Base-by-base conservation (phyloP, 2,113 vertebrate genomes). In the Myrmophylax atrothorax region DNA sequence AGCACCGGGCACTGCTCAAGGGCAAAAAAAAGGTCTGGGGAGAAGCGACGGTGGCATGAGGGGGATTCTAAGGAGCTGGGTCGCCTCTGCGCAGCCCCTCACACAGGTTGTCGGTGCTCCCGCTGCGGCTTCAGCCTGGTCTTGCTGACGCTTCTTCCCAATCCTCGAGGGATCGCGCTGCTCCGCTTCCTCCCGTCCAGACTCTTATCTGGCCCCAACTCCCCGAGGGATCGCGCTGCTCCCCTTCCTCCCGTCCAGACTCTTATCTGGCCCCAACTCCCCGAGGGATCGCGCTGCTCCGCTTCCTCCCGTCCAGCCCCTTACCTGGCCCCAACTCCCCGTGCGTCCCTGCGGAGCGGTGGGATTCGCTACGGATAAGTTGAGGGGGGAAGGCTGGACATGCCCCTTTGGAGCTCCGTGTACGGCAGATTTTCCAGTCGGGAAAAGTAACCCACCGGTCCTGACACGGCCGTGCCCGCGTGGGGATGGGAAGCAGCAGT, bases 151-250 rank as follows among this genome's bases (percentile, higher is more conserved):
- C n/a, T 14, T 12, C n/a, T 52, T 10, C 52, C 28, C 23, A 10
- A 0, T 5, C 10, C 23, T 40, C 2, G 2, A n/a, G 26, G 66
- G 5, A 23, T 76, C 7, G 0, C 3, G 46, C 20, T 47, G 14
- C 28, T 37, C 31, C 1, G 1, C 25, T 35, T 24, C 7, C n/a
- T 70, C 23, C 62, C 49, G 40, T 25, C 42, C 47, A 23, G 28
- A 38, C n/a, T 17, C 9, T 46, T 25, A 3, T 7, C 59, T 10
- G 38, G 19, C 46, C 31, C 33, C 59, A 53, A 6, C 67, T 46
- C 44, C 62, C 49, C 1, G 55, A n/a, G n/a, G n/a, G n/a, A n/a
- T n/a, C n/a, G n/a, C 3, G 46, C 20, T 47, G 14, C 28, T 37
- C 31, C 1, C 1, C 25, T 35, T 24, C 7, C n/a, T 70, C 23